Conservation (phyloP, 2,113 vertebrate species). For the Neogobius melanostomus region DNA sequence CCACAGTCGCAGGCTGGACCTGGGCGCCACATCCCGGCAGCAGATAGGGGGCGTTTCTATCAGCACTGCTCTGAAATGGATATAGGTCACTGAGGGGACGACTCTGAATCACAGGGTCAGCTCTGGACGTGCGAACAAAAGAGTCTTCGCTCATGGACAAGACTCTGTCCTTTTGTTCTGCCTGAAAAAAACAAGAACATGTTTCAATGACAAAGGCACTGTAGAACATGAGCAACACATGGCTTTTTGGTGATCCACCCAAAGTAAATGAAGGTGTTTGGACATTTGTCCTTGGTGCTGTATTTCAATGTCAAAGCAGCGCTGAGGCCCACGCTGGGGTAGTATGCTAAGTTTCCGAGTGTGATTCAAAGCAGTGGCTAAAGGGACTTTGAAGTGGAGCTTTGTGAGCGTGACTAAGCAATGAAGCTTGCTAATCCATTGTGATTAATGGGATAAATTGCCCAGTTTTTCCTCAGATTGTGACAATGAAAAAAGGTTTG, state of each 20-base stretch:
- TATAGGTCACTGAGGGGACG: constrained; percentile 50
- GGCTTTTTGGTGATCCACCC: not conserved
- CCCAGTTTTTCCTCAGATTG: constrained; percentile 54
- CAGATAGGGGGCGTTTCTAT: constrained; percentile 45
- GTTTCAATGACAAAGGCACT: not conserved
- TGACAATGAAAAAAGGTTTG: constrained; percentile 20
- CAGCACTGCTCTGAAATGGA: constrained; percentile 61
- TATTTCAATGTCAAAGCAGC: constrained; percentile 57
- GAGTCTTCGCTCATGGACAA: constrained; percentile 62
- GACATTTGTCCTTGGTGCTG: constrained; percentile 57
- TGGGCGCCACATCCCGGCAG: constrained; percentile 65
- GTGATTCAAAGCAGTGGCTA: constrained; percentile 47
- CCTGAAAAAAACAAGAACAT: constrained; percentile 72
- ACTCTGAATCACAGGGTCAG: constrained; percentile 56
- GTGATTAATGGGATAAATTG: constrained; percentile 82
- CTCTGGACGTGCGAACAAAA: constrained; percentile 51
- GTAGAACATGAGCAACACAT: not conserved
- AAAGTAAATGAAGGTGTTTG: constrained; percentile 1
- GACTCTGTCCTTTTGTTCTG: constrained; percentile 67
- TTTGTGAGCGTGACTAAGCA: constrained; percentile 72
- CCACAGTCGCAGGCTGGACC: constrained; percentile 76
- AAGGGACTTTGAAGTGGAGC: constrained; percentile 69
- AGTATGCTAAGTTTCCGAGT: constrained; percentile 35
- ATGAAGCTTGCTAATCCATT: constrained; percentile 75
- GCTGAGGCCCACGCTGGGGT: constrained; percentile 60